Percentiles rank a stretch among this genome's conserved stretches.
These are phyloP conservation scores for Otocyon megalotis DNA, from an alignment of 2,113 vertebrate genomes.

Conservation along the genomic window DNA sequence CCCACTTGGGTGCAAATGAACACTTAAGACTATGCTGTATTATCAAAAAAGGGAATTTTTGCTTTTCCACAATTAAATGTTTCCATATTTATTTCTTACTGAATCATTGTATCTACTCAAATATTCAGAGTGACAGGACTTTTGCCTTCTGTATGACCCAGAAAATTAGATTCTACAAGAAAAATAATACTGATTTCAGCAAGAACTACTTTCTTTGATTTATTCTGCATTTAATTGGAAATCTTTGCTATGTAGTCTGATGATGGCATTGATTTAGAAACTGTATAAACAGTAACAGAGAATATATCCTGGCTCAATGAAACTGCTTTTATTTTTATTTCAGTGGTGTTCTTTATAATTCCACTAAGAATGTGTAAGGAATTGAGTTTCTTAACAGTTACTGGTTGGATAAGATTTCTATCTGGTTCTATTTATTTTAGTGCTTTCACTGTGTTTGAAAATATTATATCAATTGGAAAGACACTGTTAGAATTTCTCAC, in stretches of 20 bases:
- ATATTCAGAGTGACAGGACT: background rate
- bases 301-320: background rate
- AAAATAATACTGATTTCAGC: background rate
- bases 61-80: background rate
- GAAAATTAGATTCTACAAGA: background rate
- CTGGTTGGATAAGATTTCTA: constrained; percentile 1
- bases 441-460: background rate
- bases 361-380: constrained; percentile 27
- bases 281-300: constrained; percentile 18
- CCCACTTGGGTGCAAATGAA: background rate
- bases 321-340: constrained; percentile 44
- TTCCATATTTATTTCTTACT: background rate
- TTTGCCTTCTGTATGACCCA: background rate
- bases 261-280: constrained; percentile 1
- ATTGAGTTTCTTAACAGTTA: background rate
- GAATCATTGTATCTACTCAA: background rate
- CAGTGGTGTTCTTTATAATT: background rate
- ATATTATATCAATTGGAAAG: background rate
- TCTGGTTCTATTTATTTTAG: constrained; percentile 46
- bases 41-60: background rate
- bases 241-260: background rate
- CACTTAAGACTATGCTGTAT: background rate
- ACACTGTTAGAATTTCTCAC: background rate
- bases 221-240: constrained; percentile 3
- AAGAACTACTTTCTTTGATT: background rate